Percentiles rank a stretch among this genome's conserved stretches.
These are phyloP conservation scores for Plemyria rubiginata DNA, from an alignment of 2,888 invertebrate species.

Conservation along the genomic window DNA sequence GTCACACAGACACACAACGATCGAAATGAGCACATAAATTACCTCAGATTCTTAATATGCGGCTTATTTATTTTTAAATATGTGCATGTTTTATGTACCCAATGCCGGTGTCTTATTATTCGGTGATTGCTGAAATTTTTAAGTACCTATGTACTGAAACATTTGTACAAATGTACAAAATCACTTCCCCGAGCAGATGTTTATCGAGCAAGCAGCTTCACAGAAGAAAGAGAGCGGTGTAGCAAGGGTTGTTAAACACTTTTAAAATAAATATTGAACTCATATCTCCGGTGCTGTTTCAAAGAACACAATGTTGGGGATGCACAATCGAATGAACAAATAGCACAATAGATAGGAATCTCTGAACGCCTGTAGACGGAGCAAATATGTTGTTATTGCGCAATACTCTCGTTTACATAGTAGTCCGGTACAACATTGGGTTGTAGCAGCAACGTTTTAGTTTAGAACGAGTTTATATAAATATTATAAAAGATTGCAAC, in stretches of 20 bases:
- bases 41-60: too few species aligned
- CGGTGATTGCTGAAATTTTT: neutral
- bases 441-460: neutral
- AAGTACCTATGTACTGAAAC: neutral
- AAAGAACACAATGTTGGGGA: constrained; percentile 14
- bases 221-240: constrained; percentile 1
- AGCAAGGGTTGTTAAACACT: constrained; percentile 7
- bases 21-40: too few species aligned
- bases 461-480: neutral
- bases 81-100: neutral
- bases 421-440: neutral
- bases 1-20: too few species aligned
- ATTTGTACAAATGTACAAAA: constrained; percentile 6
- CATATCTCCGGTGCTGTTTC: constrained; percentile 12
- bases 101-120: neutral
- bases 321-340: constrained; percentile 24
- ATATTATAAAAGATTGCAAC: too few species aligned
- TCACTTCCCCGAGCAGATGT: neutral
- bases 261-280: constrained; percentile 15
- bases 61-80: too few species aligned
- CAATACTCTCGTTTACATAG: neutral
- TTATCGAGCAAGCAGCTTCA: constrained; percentile 13
- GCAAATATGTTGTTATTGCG: constrained; percentile 3
- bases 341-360: constrained; percentile 24
- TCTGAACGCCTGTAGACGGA: constrained; percentile 19